Conservation (phyloP, 1,140 invertebrate species). For the Mycetomoellerius zeteki region DNA sequence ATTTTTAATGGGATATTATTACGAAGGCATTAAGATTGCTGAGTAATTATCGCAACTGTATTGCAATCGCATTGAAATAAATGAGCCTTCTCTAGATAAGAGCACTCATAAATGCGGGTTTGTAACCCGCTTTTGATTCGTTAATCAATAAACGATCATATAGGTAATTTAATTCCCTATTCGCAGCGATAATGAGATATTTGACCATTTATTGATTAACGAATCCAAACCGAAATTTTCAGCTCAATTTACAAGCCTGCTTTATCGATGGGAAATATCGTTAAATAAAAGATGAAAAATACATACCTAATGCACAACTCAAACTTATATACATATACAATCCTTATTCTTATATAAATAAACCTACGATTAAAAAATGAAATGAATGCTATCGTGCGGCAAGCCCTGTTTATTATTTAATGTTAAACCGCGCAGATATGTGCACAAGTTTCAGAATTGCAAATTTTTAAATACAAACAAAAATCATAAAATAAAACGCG, state of each 20-base stretch:
- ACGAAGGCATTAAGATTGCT: background rate
- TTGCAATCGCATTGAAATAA: slow-evolving; percentile 7
- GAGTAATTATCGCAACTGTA: background rate
- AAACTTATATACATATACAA: background rate
- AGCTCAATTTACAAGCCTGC: slow-evolving; percentile 11
- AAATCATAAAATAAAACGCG: slow-evolving; percentile 51
- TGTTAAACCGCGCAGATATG: background rate
- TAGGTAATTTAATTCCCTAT: slow-evolving; percentile 48
- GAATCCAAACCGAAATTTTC: slow-evolving; percentile 32
- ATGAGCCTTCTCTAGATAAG: slow-evolving; percentile 13
- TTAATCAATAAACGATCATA: slow-evolving; percentile 45
- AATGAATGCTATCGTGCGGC: background rate
- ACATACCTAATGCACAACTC: background rate
- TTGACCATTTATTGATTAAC: slow-evolving; percentile 36
- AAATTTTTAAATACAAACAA: slow-evolving; percentile 36
- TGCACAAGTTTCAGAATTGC: background rate
- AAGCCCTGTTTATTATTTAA: slow-evolving; percentile 13
- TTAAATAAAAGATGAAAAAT: background rate
- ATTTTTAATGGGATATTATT: background rate
- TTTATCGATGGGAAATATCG: background rate
- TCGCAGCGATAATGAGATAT: slow-evolving; percentile 44
- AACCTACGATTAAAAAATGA: background rate
- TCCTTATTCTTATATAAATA: background rate
- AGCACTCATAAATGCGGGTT: slow-evolving; percentile 17
- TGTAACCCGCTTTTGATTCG: slow-evolving; percentile 46